Conservation (phyloP, 2,888 invertebrate genomes). For the Brenthis ino region DNA sequence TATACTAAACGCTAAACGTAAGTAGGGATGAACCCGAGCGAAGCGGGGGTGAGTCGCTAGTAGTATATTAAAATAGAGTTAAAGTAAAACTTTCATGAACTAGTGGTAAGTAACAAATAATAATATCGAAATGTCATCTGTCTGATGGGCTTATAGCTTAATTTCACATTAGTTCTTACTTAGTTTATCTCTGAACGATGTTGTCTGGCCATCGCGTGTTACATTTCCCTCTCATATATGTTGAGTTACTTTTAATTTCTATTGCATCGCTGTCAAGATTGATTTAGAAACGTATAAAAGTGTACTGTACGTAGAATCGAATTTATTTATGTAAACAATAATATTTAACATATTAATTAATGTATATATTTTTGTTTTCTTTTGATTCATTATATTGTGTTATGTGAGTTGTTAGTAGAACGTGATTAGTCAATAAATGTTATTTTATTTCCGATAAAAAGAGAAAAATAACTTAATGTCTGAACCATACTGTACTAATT, state of each 20-base stretch:
- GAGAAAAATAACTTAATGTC: no score
- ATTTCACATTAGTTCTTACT: conserved; percentile 21
- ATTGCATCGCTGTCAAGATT: conserved; percentile 22
- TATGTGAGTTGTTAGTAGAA: no score
- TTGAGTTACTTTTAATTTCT: conserved; percentile 49
- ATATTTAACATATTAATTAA: background rate
- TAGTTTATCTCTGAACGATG: conserved; percentile 3
- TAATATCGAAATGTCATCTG: background rate
- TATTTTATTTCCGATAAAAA: no score
- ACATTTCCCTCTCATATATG: conserved; percentile 48
- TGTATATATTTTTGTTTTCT: no score
- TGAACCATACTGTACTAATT: no score
- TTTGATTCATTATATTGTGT: no score
- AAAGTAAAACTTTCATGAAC: no score
- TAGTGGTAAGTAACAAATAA: background rate
- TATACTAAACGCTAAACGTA: no score
- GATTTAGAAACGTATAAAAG: conserved; percentile 6
- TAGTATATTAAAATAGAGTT: no score
- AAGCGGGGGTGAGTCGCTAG: no score
- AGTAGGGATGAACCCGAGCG: no score
- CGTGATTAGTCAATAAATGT: no score
- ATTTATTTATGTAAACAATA: conserved; percentile 4
- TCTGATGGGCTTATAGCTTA: conserved; percentile 9
- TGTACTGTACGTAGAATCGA: background rate
- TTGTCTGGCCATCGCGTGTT: conserved; percentile 41